phyloP scores from a whole-genome alignment of 2,113 vertebrate species.

The human region DNA sequence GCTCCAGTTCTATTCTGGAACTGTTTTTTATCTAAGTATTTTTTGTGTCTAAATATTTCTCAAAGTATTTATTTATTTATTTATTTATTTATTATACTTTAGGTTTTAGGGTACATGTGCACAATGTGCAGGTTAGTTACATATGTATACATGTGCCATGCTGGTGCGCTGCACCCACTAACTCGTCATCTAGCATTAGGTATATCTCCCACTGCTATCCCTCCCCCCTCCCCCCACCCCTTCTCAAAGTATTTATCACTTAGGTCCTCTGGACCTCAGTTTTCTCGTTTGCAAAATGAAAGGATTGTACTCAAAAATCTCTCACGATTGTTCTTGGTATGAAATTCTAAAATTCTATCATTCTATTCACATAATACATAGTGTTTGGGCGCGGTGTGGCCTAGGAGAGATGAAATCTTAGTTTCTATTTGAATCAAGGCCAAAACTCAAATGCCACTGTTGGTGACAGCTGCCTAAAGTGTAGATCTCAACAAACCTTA shows the following conservation, averaged over 20 bases:
- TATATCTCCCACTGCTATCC: too few species aligned
- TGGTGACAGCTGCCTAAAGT: slow-evolving; percentile 23
- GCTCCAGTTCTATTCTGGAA: background rate
- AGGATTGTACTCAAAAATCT: background rate
- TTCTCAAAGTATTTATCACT: background rate
- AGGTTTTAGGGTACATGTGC: too few species aligned
- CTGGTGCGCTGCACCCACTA: too few species aligned
- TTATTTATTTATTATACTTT: background rate
- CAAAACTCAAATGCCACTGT: slow-evolving; percentile 22
- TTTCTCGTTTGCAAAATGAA: slow-evolving; percentile 15
- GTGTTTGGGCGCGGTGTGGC: background rate
- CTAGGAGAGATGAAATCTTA: background rate
- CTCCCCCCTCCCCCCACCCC: too few species aligned
- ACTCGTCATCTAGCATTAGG: too few species aligned
- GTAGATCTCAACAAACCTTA: background rate
- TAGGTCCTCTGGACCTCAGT: background rate
- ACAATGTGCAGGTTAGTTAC: too few species aligned
- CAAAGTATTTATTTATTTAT: background rate
- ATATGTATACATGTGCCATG: too few species aligned
- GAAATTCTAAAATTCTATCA: background rate
- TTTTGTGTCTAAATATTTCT: slow-evolving; percentile 23
- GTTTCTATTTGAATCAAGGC: slow-evolving; percentile 5
- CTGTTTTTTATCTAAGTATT: background rate
- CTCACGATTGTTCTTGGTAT: background rate
- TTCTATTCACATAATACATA: background rate